These are phyloP conservation scores for Tetragonula carbonaria DNA, from an alignment of 2,888 invertebrate genomes.

Conservation along the genomic window DNA sequence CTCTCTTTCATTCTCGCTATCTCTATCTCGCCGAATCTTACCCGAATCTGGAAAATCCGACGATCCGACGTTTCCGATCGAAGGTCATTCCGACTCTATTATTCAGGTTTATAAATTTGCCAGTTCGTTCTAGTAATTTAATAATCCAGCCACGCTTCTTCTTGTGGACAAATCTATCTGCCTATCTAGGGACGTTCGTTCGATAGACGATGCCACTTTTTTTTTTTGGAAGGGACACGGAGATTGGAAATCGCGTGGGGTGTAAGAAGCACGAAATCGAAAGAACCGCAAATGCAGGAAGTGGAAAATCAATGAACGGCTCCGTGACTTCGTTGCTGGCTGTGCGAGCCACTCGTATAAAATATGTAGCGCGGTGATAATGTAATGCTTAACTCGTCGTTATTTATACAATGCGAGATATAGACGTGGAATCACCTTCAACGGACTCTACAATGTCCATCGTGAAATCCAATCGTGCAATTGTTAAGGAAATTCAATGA, in stretches of 20 bases:
- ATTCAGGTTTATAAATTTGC: not conserved
- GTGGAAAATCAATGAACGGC: conserved; percentile 50
- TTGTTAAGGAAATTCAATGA: not conserved
- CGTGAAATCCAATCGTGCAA: not conserved
- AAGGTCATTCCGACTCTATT: not conserved
- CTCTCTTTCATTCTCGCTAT: not conserved
- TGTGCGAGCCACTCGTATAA: conserved; percentile 22
- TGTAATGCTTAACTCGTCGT: conserved; percentile 15
- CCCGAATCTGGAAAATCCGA: not conserved
- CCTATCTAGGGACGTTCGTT: not conserved
- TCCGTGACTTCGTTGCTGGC: conserved; percentile 22
- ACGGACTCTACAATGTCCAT: not conserved
- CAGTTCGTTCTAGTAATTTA: not conserved
- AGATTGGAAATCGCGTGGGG: not conserved
- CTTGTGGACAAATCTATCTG: not conserved
- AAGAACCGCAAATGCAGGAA: conserved; percentile 25
- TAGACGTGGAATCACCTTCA: not conserved
- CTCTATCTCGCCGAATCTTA: not conserved
- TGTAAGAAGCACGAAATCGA: conserved; percentile 8
- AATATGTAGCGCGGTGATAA: conserved; percentile 35
- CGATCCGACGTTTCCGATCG: not conserved
- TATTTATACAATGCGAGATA: conserved; percentile 29
- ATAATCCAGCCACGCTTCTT: not conserved
- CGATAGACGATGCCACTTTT: not conserved
- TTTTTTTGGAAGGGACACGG: not conserved